A percentile compares a stretch with the other conserved stretches of the same genome.
Evolutionary conservation across 2,888 invertebrate species (phyloP).

Genomic region (Drosophila infuscata): DNA sequence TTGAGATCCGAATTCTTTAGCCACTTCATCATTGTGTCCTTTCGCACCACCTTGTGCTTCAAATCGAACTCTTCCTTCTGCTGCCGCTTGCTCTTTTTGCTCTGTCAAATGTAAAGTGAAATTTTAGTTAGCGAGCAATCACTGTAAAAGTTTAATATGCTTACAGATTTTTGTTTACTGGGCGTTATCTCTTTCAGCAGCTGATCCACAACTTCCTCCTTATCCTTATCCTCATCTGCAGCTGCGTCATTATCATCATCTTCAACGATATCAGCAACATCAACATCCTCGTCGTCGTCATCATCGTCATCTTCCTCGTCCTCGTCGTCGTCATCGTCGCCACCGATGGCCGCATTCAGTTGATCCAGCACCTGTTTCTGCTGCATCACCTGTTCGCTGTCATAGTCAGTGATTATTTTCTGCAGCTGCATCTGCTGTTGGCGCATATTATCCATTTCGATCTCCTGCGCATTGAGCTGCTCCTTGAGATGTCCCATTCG

Average conservation of each 20-base stretch:
- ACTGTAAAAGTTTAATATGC: neutral
- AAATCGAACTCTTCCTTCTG: constrained; percentile 37
- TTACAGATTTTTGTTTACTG: constrained; percentile 52
- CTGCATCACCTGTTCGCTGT: constrained; percentile 73
- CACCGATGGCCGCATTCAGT: constrained; percentile 71
- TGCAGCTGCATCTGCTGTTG: constrained; percentile 77
- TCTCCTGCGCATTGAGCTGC: constrained; percentile 72
- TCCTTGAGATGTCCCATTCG: constrained; percentile 68
- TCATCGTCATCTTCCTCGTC: constrained; percentile 54
- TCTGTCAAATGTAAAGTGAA: constrained; percentile 25
- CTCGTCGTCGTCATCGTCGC: constrained; percentile 66
- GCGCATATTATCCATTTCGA: constrained; percentile 80
- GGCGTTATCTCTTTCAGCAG: constrained; percentile 13
- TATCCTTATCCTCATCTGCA: constrained; percentile 6
- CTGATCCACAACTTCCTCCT: neutral
- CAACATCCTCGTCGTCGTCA: constrained; percentile 22
- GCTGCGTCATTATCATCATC: constrained; percentile 17
- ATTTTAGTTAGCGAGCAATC: neutral
- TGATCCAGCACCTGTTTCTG: constrained; percentile 77
- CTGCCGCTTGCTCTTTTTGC: constrained; percentile 51
- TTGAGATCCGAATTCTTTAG: constrained; percentile 84
- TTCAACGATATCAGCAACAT: constrained; percentile 7
- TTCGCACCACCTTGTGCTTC: constrained; percentile 55
- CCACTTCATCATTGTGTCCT: constrained; percentile 82
- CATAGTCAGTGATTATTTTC: constrained; percentile 67